These are phyloP conservation scores for Lucilia cuprina DNA, from an alignment of 1,140 invertebrate species.

Conservation along the genomic window DNA sequence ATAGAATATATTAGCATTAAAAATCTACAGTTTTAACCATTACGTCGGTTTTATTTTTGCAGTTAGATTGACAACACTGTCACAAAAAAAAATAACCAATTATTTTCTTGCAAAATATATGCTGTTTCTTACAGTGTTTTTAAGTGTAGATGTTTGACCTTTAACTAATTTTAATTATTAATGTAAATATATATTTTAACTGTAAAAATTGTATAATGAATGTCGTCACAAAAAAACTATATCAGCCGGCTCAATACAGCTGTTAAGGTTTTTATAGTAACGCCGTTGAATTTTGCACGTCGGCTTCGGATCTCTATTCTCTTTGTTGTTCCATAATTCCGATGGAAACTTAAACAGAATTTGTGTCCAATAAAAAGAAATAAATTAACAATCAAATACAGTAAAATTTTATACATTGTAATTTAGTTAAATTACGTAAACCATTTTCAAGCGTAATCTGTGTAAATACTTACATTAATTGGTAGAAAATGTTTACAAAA, in stretches of 20 bases:
- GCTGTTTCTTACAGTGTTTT: no score
- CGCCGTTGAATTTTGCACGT: not conserved
- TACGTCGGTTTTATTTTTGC: no score
- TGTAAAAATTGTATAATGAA: no score
- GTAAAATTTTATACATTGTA: not conserved
- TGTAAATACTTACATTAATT: not conserved
- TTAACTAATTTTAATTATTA: no score
- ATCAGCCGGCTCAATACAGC: not conserved
- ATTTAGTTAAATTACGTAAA: not conserved
- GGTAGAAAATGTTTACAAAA: not conserved
- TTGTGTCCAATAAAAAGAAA: not conserved
- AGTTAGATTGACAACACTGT: no score
- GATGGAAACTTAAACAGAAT: not conserved
- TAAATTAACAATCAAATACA: not conserved
- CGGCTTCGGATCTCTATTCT: not conserved
- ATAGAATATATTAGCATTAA: no score
- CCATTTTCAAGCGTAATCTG: not conserved
- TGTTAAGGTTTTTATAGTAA: not conserved
- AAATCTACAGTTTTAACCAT: no score
- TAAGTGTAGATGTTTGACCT: no score
- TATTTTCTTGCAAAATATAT: no score
- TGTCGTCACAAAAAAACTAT: no score
- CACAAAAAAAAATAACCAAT: no score
- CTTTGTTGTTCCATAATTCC: slow-evolving; percentile 6
- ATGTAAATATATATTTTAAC: no score